Conservation (phyloP, 2,888 invertebrate genomes). For the Pyralis farinalis region DNA sequence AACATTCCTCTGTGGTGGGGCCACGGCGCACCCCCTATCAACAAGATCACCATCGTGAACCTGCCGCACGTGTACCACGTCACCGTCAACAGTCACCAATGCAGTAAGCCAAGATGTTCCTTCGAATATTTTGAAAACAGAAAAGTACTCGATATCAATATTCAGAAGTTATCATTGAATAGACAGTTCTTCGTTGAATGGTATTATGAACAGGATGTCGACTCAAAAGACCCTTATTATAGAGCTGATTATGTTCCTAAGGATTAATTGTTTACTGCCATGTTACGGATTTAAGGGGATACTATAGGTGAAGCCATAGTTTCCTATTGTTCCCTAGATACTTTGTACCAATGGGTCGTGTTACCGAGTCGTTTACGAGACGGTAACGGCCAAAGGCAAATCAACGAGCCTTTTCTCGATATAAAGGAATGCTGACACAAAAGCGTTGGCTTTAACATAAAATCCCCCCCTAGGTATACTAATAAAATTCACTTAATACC, state of each 20-base stretch:
- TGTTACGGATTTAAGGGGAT: too few relatives aligned
- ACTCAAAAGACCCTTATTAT: not conserved
- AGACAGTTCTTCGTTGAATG: constrained; percentile 56
- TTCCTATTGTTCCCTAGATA: too few relatives aligned
- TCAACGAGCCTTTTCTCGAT: too few relatives aligned
- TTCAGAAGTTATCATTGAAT: constrained; percentile 50
- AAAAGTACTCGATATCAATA: constrained; percentile 41
- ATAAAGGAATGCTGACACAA: too few relatives aligned
- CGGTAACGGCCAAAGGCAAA: too few relatives aligned
- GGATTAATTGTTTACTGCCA: not conserved
- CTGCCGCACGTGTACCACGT: constrained; percentile 44
- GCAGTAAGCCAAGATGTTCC: constrained; percentile 32
- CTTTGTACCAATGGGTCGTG: too few relatives aligned
- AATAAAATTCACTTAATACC: too few relatives aligned
- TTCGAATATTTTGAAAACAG: constrained; percentile 40
- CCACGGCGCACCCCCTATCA: constrained; percentile 60
- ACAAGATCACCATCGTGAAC: constrained; percentile 44
- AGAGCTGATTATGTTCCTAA: not conserved
- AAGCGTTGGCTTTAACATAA: too few relatives aligned
- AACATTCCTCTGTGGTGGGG: constrained; percentile 69
- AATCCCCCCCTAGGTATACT: too few relatives aligned
- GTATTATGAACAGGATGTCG: constrained; percentile 31
- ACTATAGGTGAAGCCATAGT: too few relatives aligned
- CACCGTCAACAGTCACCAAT: constrained; percentile 40
- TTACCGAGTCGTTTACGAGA: too few relatives aligned